These are phyloP conservation scores for Acanthiza pusilla DNA, from an alignment of 2,797 vertebrate genomes.

Conservation along the genomic window DNA sequence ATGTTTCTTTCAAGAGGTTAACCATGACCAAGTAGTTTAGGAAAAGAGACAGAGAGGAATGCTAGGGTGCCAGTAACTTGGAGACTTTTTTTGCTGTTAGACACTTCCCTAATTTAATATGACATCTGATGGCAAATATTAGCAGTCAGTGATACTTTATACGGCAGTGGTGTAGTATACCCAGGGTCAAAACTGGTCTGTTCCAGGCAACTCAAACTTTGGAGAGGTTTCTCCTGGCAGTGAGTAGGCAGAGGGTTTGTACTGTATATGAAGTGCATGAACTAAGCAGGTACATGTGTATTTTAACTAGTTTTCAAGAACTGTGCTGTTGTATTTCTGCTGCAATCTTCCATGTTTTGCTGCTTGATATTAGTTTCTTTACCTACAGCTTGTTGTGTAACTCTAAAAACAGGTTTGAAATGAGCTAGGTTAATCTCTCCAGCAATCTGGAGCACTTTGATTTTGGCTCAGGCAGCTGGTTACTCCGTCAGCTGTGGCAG, in stretches of 20 bases:
- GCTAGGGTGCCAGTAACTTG: neutral
- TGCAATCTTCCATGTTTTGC: neutral
- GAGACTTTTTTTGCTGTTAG: neutral
- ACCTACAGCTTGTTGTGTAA: neutral
- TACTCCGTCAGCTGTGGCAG: neutral
- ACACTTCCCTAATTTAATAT: neutral
- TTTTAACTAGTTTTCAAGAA: neutral
- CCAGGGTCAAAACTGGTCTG: neutral
- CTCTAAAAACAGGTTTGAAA: neutral
- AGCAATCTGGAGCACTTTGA: neutral
- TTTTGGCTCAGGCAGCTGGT: neutral
- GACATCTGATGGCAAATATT: neutral
- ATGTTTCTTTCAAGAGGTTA: neutral
- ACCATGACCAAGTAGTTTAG: neutral
- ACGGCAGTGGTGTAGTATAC: neutral
- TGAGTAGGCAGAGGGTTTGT: neutral
- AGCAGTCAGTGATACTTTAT: neutral
- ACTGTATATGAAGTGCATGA: rapidly evolving
- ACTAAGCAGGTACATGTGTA: neutral
- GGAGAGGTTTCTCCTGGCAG: neutral
- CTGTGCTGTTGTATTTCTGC: neutral
- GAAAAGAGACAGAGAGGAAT: neutral
- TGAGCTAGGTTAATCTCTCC: neutral
- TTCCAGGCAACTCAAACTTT: neutral
- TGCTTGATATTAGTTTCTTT: neutral